These are phyloP conservation scores for Arge pagana DNA, from an alignment of 2,888 invertebrate genomes.

Conservation along the genomic window DNA sequence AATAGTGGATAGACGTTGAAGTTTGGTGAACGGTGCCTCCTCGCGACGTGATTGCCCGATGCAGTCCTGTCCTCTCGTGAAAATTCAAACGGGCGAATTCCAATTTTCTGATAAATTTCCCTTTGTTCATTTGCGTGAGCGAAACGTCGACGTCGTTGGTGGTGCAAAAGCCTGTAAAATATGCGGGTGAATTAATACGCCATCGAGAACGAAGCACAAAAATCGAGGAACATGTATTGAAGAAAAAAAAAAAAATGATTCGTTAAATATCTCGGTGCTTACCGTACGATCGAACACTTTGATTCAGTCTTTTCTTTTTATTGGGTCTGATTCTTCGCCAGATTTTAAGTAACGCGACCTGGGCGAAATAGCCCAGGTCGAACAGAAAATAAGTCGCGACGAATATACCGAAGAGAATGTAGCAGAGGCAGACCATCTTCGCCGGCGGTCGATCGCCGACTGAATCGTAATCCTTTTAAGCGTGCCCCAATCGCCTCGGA, in stretches of 20 bases:
- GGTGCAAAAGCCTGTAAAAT: conserved; percentile 70
- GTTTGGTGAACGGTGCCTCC: conserved; percentile 71
- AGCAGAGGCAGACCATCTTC: conserved; percentile 18
- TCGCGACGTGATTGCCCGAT: conserved; percentile 64
- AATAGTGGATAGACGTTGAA: conserved; percentile 74
- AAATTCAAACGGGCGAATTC: conserved; percentile 82
- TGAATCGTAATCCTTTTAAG: no score
- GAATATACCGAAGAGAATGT: conserved; percentile 54
- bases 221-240: neutral
- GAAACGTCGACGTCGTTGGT: conserved; percentile 82
- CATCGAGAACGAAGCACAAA: neutral
- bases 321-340: conserved; percentile 69
- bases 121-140: conserved; percentile 83
- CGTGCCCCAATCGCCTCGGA: no score
- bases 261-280: neutral
- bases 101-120: conserved; percentile 76
- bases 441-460: no score
- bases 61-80: conserved; percentile 73
- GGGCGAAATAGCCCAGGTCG: conserved; percentile 76
- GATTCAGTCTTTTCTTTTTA: conserved; percentile 60
- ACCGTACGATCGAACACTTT: conserved; percentile 11
- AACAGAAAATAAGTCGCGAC: conserved; percentile 65
- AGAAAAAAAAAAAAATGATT: neutral
- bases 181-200: neutral
- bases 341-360: conserved; percentile 68